phyloP scores from a whole-genome alignment of 2,797 vertebrate species.

The Pelobates cultripes region DNA sequence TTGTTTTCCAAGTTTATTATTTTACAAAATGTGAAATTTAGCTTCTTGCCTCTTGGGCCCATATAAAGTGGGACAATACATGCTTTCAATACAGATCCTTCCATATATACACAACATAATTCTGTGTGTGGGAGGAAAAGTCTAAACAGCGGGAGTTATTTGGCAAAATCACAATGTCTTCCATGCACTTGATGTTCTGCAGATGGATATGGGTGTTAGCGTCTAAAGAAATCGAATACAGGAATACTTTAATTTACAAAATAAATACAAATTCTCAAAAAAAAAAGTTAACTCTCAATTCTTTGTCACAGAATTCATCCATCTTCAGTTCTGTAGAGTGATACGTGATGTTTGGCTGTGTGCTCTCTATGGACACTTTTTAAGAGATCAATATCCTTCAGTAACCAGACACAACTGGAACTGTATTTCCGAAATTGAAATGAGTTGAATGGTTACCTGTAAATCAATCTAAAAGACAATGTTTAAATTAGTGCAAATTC shows the following conservation, averaged over 20 bases:
- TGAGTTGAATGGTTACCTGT: no score
- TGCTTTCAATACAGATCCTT: not conserved
- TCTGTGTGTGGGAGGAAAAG: conserved; percentile 23
- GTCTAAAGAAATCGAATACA: conserved; percentile 1
- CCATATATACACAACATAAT: not conserved
- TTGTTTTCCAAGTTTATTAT: not conserved
- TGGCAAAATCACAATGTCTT: conserved; percentile 6
- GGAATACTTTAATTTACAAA: no score
- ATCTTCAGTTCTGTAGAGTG: not conserved
- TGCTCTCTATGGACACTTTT: not conserved
- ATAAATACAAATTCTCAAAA: no score
- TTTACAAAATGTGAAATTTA: not conserved
- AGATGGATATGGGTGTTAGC: conserved; percentile 34
- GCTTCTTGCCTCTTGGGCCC: not conserved
- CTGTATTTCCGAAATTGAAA: no score
- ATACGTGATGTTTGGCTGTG: not conserved
- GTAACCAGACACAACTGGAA: no score
- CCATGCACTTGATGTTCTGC: conserved; percentile 15
- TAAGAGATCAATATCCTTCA: no score
- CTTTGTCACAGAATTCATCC: not conserved
- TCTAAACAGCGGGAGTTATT: conserved; percentile 11
- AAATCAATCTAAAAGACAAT: no score
- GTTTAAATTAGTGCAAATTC: no score
- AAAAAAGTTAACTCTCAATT: not conserved
- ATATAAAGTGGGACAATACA: not conserved